Percentiles rank a stretch among this genome's conserved stretches.
These are phyloP conservation scores for Microhierax caerulescens DNA, from an alignment of 2,797 vertebrate species.

Conservation along the genomic window DNA sequence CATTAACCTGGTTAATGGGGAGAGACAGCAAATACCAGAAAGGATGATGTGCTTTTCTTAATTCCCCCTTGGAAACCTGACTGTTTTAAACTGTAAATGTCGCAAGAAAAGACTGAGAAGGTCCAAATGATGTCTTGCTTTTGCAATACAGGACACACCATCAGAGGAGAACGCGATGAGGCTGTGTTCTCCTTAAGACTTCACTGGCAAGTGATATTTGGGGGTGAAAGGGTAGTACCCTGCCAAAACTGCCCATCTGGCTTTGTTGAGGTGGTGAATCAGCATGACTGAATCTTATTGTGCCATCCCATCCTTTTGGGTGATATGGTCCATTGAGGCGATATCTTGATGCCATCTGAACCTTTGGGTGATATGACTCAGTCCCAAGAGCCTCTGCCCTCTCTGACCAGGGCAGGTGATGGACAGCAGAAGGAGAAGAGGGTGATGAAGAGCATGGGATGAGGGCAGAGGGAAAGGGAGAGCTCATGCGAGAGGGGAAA, in stretches of 20 bases:
- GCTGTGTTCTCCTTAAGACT: background rate
- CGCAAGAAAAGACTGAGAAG: background rate
- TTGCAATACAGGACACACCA: background rate
- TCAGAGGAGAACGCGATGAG: background rate
- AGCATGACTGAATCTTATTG: rapidly evolving
- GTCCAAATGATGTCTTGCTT: background rate
- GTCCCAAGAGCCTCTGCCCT: background rate
- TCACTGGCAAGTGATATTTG: background rate
- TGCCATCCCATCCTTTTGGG: background rate
- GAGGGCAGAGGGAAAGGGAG: background rate
- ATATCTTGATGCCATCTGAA: background rate
- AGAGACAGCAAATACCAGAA: slow-evolving; percentile 38
- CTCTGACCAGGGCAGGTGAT: background rate
- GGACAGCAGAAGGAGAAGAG: background rate
- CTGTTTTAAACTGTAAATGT: background rate
- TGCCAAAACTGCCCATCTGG: background rate
- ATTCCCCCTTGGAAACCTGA: background rate
- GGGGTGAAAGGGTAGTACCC: background rate
- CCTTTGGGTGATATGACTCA: background rate
- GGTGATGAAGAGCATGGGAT: rapidly evolving
- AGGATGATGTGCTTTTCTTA: slow-evolving; percentile 15
- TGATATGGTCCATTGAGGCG: background rate
- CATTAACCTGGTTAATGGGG: slow-evolving; percentile 50
- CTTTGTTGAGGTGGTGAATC: background rate
- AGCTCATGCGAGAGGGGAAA: background rate